phyloP scores from a whole-genome alignment of 2,888 invertebrate species.

The Bombyx huttoni region DNA sequence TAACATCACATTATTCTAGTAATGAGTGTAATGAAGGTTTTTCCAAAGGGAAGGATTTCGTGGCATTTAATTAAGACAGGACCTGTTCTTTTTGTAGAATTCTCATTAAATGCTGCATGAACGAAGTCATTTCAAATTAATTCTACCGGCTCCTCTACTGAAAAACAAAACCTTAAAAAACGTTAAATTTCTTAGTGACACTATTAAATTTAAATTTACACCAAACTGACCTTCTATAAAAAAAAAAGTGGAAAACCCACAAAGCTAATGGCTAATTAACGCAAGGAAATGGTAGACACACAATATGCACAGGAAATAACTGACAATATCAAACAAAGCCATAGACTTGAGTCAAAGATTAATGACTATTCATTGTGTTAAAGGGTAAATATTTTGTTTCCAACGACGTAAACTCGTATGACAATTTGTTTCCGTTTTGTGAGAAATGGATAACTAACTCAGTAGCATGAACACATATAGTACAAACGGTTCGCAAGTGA shows the following conservation, averaged over 20 bases:
- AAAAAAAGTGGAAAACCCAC: not conserved
- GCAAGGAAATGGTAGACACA: not conserved
- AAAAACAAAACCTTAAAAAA: not conserved
- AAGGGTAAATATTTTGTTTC: slow-evolving; percentile 22
- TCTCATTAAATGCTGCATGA: slow-evolving; percentile 16
- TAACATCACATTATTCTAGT: slow-evolving; percentile 20
- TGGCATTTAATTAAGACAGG: slow-evolving; percentile 50
- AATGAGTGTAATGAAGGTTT: slow-evolving; percentile 57
- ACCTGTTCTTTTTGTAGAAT: slow-evolving; percentile 18
- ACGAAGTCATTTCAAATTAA: not conserved
- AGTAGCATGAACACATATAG: not conserved
- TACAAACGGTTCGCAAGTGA: not conserved
- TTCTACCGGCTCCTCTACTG: not conserved
- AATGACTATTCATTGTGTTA: slow-evolving; percentile 19
- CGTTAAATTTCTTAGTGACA: not conserved
- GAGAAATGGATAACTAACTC: slow-evolving; percentile 15
- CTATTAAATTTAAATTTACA: not conserved
- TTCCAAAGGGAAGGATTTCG: slow-evolving; percentile 43
- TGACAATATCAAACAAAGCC: not conserved
- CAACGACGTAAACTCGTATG: slow-evolving; percentile 1
- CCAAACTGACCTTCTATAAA: not conserved
- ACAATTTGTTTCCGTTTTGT: slow-evolving; percentile 17
- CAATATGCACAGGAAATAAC: not conserved
- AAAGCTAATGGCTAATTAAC: slow-evolving; percentile 5
- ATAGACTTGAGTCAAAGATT: slow-evolving; percentile 4